Percentiles rank a stretch among this genome's conserved stretches.
These are phyloP conservation scores for Cyclargus thomasi DNA, from an alignment of 1,140 invertebrate genomes.

Conservation along the genomic window DNA sequence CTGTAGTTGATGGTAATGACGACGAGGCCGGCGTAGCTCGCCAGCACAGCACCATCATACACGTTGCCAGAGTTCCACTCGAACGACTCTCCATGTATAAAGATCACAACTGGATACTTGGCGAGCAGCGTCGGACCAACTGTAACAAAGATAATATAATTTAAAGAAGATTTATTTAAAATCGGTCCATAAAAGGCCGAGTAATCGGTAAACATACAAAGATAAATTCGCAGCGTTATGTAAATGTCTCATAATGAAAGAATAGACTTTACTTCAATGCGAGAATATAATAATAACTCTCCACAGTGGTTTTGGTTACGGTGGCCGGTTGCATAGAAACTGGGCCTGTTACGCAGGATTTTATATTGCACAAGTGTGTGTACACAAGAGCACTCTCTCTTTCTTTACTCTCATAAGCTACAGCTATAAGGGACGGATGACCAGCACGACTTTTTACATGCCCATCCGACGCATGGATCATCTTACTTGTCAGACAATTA, in stretches of 20 bases:
- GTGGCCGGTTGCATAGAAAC: no score
- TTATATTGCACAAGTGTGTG: no score
- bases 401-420: no score
- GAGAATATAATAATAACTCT: no score
- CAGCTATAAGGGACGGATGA: no score
- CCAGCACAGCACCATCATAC: slow-evolving; percentile 94
- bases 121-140: slow-evolving; percentile 72
- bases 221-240: neutral
- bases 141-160: slow-evolving; percentile 40
- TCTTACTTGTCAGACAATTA: no score
- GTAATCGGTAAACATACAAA: neutral
- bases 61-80: slow-evolving; percentile 96
- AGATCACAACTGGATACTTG: slow-evolving; percentile 91
- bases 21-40: slow-evolving; percentile 92
- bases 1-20: slow-evolving; percentile 98
- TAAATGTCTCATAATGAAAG: neutral
- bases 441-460: no score
- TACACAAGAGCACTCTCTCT: no score
- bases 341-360: no score
- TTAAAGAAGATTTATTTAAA: neutral
- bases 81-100: slow-evolving; percentile 96
- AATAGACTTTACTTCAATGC: no score
- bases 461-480: no score
- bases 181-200: neutral
- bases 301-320: no score